A percentile compares a stretch with the other conserved stretches of the same genome.
Conservation (phyloP, 2,888 invertebrate species). For the Macrosoma leucophasiata region DNA sequence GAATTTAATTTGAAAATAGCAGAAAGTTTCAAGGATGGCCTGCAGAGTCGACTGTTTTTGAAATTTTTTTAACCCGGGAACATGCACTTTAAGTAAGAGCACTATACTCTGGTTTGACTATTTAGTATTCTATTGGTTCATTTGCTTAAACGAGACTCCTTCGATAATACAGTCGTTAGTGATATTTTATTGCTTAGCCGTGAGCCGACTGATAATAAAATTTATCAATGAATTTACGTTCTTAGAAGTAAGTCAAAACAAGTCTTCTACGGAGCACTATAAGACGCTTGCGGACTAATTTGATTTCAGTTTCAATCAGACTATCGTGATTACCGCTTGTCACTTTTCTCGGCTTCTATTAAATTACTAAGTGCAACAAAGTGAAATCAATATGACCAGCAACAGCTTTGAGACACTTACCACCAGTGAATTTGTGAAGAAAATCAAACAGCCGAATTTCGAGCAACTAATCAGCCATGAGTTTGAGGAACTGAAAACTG, state of each 20-base stretch:
- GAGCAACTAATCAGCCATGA: neutral
- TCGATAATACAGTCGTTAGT: neutral
- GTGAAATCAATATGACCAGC: neutral
- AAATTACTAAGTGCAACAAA: constrained; percentile 1
- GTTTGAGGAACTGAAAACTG: neutral
- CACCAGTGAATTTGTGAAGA: constrained; percentile 1
- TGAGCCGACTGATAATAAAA: neutral
- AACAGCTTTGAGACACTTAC: constrained; percentile 1
- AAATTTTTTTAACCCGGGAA: too few relatives aligned
- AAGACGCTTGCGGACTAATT: constrained; percentile 1
- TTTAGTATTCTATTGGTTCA: neutral
- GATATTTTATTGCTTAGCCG: neutral
- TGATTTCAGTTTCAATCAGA: constrained; percentile 6
- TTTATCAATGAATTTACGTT: constrained; percentile 1
- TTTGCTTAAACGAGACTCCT: neutral
- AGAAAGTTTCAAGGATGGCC: neutral
- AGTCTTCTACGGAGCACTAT: constrained; percentile 1
- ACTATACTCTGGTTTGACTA: neutral
- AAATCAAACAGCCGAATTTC: constrained; percentile 2
- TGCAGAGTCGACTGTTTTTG: too few relatives aligned
- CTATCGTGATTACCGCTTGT: constrained; percentile 6
- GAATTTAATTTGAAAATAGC: neutral
- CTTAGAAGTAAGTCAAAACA: constrained; percentile 1
- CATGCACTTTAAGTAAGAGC: neutral
- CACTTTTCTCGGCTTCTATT: neutral